Evolutionary conservation across 2,797 vertebrate genomes (phyloP).

Genomic region (Poeciliopsis presidionis): DNA sequence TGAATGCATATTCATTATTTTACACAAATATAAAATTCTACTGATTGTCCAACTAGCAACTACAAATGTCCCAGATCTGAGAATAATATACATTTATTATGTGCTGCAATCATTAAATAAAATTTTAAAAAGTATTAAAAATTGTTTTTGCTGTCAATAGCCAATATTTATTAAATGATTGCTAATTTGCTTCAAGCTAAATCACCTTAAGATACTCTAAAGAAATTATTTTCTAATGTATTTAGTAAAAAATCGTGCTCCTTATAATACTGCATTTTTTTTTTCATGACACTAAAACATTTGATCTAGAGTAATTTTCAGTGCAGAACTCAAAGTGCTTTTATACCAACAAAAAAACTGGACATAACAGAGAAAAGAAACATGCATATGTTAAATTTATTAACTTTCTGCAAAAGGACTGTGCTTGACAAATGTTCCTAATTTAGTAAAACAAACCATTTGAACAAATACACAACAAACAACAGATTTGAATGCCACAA

Average conservation of each 20-base stretch:
- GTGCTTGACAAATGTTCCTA: conserved; percentile 40
- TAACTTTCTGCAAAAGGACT: conserved; percentile 56
- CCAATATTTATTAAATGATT: background rate
- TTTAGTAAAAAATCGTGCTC: background rate
- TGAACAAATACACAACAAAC: conserved; percentile 27
- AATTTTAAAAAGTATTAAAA: too few relatives aligned
- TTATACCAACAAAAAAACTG: background rate
- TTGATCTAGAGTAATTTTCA: background rate
- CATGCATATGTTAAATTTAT: conserved; percentile 71
- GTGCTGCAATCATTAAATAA: background rate
- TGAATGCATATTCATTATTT: background rate
- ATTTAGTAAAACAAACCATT: conserved; percentile 52
- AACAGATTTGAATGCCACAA: conserved; percentile 30
- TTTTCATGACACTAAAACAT: background rate
- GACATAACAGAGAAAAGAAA: background rate
- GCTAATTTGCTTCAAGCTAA: background rate
- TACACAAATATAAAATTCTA: background rate
- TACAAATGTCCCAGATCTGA: background rate
- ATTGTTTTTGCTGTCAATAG: background rate
- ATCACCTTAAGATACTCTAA: background rate
- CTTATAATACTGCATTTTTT: too few relatives aligned
- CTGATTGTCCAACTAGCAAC: background rate
- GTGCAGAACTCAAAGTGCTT: background rate
- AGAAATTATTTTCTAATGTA: background rate
- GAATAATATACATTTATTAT: background rate